phyloP scores from a whole-genome alignment of 2,888 invertebrate genomes.

The Desoria tigrina region DNA sequence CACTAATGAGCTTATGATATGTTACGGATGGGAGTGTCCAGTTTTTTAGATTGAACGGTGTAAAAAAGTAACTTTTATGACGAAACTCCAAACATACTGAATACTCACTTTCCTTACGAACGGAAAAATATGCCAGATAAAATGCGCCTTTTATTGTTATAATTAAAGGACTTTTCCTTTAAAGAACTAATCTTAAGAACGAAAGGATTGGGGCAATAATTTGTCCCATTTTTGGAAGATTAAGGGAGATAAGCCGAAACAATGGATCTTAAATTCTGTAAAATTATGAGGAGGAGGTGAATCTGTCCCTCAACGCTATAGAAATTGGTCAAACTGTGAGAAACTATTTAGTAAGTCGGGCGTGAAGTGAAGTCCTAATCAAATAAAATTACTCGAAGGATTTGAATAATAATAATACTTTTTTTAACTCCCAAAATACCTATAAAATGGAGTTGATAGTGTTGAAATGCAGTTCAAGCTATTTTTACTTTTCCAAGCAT shows the following conservation, averaged over 20 bases:
- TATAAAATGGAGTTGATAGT: no score
- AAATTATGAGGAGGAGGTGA: background rate
- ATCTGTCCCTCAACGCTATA: background rate
- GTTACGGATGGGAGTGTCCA: constrained; percentile 8
- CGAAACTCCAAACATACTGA: no score
- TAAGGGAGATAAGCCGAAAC: background rate
- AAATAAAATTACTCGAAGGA: constrained; percentile 1
- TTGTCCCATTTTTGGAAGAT: constrained; percentile 11
- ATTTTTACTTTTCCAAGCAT: no score
- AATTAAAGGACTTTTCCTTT: no score
- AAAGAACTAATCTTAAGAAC: background rate
- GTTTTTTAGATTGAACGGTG: background rate
- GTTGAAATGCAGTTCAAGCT: no score
- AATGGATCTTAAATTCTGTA: background rate
- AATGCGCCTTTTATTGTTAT: no score
- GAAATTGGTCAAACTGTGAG: constrained; percentile 9
- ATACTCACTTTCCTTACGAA: no score
- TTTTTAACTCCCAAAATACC: background rate
- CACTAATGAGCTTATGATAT: constrained; percentile 15
- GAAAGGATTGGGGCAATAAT: background rate
- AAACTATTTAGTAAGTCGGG: constrained; percentile 16
- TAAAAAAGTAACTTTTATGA: constrained; percentile 3
- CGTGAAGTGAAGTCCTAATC: constrained; percentile 9
- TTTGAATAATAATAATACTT: constrained; percentile 4
- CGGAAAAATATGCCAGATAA: no score